Evolutionary conservation across 2,797 vertebrate species (phyloP).

Genomic region (Gadopsis bispinosus): DNA sequence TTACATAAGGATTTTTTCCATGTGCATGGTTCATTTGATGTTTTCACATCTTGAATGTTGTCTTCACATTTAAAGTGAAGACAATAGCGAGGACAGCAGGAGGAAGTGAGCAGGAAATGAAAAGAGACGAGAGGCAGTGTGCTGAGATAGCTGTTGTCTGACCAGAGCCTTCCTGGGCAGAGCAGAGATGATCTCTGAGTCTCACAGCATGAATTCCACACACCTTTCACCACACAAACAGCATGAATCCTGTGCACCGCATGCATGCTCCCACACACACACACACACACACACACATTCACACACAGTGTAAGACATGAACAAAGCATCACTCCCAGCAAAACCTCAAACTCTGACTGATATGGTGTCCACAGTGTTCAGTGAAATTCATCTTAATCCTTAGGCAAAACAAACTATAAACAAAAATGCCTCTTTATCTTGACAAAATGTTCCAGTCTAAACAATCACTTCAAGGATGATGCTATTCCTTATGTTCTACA

Average conservation of each 20-base stretch:
- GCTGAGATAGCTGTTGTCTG: slow-evolving; percentile 65
- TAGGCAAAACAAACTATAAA: slow-evolving; percentile 42
- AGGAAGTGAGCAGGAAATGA: slow-evolving; percentile 18
- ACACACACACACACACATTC: slow-evolving; percentile 13
- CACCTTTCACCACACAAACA: slow-evolving; percentile 71
- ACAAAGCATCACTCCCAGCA: slow-evolving; percentile 43
- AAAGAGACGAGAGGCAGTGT: slow-evolving; percentile 40
- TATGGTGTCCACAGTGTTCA: slow-evolving; percentile 42
- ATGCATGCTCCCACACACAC: slow-evolving; percentile 42
- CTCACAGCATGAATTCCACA: slow-evolving; percentile 67
- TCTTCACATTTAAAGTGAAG: slow-evolving; percentile 21
- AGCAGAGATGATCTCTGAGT: slow-evolving; percentile 74
- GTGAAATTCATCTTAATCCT: slow-evolving; percentile 43
- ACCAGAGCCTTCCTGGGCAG: slow-evolving; percentile 75
- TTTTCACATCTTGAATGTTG: slow-evolving; percentile 19
- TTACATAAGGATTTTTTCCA: background rate
- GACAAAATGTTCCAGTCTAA: slow-evolving; percentile 14
- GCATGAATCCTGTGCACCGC: slow-evolving; percentile 40
- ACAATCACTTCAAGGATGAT: slow-evolving; percentile 12
- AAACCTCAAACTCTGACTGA: slow-evolving; percentile 54
- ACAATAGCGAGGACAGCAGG: slow-evolving; percentile 21
- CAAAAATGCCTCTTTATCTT: slow-evolving; percentile 28
- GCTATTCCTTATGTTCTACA: slow-evolving; percentile 7
- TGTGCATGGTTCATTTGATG: slow-evolving; percentile 1
- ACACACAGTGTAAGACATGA: slow-evolving; percentile 25